phyloP scores from a whole-genome alignment of 1,140 invertebrate genomes.

The Atta texana region DNA sequence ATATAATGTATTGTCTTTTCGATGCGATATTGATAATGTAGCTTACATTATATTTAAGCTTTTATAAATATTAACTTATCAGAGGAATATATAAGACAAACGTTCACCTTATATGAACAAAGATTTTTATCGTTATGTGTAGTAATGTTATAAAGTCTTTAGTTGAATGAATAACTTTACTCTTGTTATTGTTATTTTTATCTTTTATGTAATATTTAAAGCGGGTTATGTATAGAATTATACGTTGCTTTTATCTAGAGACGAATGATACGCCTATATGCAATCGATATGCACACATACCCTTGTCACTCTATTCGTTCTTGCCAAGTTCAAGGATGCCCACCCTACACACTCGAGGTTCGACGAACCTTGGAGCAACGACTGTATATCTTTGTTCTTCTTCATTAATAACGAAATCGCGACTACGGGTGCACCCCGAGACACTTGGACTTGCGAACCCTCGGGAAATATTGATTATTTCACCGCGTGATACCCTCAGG shows the following conservation, averaged over 20 bases:
- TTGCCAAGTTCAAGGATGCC: slow-evolving; percentile 39
- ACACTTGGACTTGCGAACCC: slow-evolving; percentile 57
- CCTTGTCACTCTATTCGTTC: slow-evolving; percentile 24
- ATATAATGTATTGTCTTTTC: neutral
- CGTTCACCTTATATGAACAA: neutral
- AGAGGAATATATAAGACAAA: neutral
- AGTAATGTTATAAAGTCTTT: neutral
- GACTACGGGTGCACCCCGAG: slow-evolving; percentile 13
- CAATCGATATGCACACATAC: slow-evolving; percentile 18
- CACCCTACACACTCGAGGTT: neutral
- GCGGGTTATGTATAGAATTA: neutral
- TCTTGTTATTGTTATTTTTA: neutral
- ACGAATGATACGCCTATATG: neutral
- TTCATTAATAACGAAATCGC: slow-evolving; percentile 57
- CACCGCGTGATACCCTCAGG: slow-evolving; percentile 75
- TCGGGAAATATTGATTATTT: slow-evolving; percentile 84
- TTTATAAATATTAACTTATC: neutral
- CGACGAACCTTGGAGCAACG: slow-evolving; percentile 14
- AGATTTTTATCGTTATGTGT: neutral
- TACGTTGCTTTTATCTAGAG: slow-evolving; percentile 3
- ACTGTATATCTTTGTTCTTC: neutral
- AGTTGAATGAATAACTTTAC: neutral
- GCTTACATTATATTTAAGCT: neutral
- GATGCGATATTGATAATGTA: neutral
- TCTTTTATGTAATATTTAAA: slow-evolving; percentile 39